phyloP scores from a whole-genome alignment of 2,888 invertebrate species.

The Cremastinae sp. region DNA sequence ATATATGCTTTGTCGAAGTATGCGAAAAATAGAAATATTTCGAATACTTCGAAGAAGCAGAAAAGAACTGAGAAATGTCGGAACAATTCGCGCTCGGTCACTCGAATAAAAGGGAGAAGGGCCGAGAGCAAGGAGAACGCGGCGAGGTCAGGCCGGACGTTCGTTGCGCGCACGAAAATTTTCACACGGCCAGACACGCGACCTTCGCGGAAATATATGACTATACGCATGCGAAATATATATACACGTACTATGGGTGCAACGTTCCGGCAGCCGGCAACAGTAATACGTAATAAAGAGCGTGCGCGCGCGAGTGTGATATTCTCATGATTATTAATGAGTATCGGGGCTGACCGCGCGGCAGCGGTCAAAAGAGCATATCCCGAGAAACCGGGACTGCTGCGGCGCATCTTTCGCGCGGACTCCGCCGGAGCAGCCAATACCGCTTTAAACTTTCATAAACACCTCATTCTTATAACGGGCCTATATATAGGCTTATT shows the following conservation, averaged over 20 bases:
- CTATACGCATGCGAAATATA: constrained; percentile 10
- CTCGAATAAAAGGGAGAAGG: background rate
- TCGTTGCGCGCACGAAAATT: constrained; percentile 39
- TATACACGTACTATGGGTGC: constrained; percentile 39
- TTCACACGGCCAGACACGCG: constrained; percentile 34
- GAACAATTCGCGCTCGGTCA: constrained; percentile 2
- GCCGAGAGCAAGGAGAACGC: constrained; percentile 6
- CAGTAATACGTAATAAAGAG: constrained; percentile 49
- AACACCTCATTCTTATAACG: constrained; percentile 12
- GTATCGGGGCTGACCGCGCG: constrained; percentile 47
- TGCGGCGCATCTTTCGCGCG: constrained; percentile 14
- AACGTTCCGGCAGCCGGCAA: constrained; percentile 42
- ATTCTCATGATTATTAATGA: constrained; percentile 51
- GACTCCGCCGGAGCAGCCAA: constrained; percentile 41
- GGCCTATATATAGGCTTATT: no score
- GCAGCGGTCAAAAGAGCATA: constrained; percentile 39
- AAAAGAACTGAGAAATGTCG: background rate
- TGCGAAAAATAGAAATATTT: no score
- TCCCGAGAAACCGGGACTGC: constrained; percentile 37
- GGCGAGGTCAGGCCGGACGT: constrained; percentile 36
- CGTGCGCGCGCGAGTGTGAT: constrained; percentile 33
- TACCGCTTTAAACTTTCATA: constrained; percentile 22
- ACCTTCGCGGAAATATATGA: constrained; percentile 25
- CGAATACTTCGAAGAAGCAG: background rate
- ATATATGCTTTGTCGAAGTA: no score